Base-by-base conservation (phyloP, 1,140 invertebrate genomes). In the Atta cephalotes region DNA sequence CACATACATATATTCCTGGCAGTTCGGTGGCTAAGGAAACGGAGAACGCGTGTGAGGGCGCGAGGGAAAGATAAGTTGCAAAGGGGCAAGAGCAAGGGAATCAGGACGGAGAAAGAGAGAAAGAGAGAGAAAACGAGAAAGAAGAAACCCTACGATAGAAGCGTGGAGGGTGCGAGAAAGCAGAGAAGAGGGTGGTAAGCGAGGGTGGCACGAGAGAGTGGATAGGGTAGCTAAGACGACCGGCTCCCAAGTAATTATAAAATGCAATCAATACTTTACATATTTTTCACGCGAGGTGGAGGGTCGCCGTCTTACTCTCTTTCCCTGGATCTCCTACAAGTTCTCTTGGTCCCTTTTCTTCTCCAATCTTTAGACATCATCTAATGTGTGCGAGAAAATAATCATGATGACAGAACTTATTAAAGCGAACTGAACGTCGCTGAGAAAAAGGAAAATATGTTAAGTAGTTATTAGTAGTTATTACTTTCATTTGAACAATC, bases 221-320 rank as follows among this genome's bases (percentile, higher is more conserved):
- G 88, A 91, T 89, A 92, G 94, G 93, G 93, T 93, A 95, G 95
- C 94, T 95, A 95, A 95, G 94, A 95, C 95, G 94, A 94, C 93
- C 92, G 93, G 93, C 93, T 95, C 92, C 95, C 94, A 95, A 95
- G 95, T 95, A 95, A 95, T 95, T 95, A 95, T 95, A 95, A 95
- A 95, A 95, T 95, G 95, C 94, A 95, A 95, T 95, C 95, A 95
- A 95, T 95, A 95, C 95, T 95, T 95, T 95, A 95, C 94, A 95
- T 95, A 95, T 95, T 95, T 95, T 95, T 95, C 94, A 95, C 94
- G 94, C 94, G 93, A 93, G 91, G 89, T 89, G 90, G 91, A 90
- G 91, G 91, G 89, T 92, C 39, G 71, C 56, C n/a, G 51, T 82
- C 14, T 25, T 63, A 31, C 18, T 28, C 68, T 18, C 65, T 49